Conservation (phyloP, 2,113 vertebrate genomes). For the Muntiacus muntjak region DNA sequence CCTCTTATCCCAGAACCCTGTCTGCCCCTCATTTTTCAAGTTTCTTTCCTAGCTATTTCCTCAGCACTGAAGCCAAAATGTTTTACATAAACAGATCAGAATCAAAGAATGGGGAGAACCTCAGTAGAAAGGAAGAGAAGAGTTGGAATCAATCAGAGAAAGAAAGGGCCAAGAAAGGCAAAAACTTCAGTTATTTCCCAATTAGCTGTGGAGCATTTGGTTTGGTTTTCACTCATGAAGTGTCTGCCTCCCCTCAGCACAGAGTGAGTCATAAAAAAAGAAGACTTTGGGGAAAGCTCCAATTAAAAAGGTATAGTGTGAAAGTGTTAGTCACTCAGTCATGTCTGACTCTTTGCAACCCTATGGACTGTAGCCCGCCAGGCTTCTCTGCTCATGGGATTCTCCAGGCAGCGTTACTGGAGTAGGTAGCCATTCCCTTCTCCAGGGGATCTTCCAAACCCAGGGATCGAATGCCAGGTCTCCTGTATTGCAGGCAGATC, state of each 20-base stretch:
- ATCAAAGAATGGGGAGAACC: not conserved
- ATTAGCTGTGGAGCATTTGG: not conserved
- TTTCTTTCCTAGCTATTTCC: not conserved
- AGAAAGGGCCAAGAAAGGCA: not conserved
- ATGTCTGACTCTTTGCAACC: not conserved
- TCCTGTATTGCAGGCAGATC: not conserved
- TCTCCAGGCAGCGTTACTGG: not conserved
- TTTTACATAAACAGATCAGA: not conserved
- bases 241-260: not conserved
- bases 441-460: not conserved
- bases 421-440: not conserved
- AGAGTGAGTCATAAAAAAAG: not conserved
- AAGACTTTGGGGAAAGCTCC: not conserved
- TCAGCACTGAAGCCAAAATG: not conserved
- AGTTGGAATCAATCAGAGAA: not conserved
- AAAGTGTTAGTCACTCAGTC: not conserved
- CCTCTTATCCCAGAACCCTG: not conserved
- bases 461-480: not conserved
- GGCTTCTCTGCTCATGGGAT: not conserved
- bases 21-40: not conserved
- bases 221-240: not conserved
- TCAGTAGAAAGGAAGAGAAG: not conserved
- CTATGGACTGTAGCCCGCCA: not conserved
- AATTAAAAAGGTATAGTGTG: not conserved
- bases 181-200: not conserved